Conservation (phyloP, 2,113 vertebrate species). For the Neolamprologus caudopunctatus region DNA sequence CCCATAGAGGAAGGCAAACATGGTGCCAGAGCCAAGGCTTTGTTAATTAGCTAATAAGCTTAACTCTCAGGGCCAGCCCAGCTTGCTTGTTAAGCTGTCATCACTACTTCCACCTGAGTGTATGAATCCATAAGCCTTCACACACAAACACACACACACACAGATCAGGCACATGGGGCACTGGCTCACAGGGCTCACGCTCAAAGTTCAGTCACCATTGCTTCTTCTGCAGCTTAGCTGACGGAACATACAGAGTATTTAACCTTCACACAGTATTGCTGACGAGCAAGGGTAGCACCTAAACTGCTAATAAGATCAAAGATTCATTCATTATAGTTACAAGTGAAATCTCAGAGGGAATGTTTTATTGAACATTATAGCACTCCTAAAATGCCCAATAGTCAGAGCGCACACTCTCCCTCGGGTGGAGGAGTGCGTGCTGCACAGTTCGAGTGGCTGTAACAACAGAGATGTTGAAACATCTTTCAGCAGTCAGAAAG, state of each 20-base stretch:
- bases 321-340: background rate
- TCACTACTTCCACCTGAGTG: constrained; percentile 34
- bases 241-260: background rate
- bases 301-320: background rate
- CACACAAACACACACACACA: background rate
- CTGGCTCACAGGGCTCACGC: background rate
- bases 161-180: background rate
- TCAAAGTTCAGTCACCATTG: background rate
- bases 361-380: background rate
- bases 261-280: background rate
- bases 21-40: constrained; percentile 26
- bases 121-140: background rate
- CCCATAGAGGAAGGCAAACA: constrained; percentile 29
- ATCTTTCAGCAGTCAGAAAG: background rate
- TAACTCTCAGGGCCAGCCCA: constrained; percentile 15
- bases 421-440: background rate
- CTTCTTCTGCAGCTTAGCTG: background rate
- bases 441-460: constrained; percentile 10
- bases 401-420: background rate
- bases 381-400: background rate
- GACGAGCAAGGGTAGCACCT: background rate
- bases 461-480: constrained; percentile 27
- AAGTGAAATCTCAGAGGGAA: background rate
- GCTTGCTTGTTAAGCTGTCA: constrained; percentile 44
- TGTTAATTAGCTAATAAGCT: constrained; percentile 41